Percentiles rank a stretch among this genome's conserved stretches.
Conservation (phyloP, 2,113 vertebrate species). For the Dendrocopos noguchii region DNA sequence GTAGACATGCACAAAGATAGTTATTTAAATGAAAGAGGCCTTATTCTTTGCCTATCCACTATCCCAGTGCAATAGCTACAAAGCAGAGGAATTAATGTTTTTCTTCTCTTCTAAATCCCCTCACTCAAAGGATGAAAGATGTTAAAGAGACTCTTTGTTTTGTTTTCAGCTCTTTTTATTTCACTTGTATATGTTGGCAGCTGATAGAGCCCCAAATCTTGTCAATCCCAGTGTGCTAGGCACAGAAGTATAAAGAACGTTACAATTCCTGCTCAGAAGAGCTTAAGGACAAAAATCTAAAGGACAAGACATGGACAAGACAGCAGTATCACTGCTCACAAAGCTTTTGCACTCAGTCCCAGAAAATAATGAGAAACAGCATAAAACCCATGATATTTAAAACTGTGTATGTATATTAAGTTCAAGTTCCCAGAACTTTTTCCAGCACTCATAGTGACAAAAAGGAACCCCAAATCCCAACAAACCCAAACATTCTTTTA, state of each 20-base stretch:
- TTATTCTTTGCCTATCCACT: slow-evolving; percentile 12
- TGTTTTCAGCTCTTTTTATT: slow-evolving; percentile 36
- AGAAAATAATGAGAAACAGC: not conserved
- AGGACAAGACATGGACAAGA: slow-evolving; percentile 11
- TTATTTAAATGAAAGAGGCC: slow-evolving; percentile 19
- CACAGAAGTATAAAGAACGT: slow-evolving; percentile 4
- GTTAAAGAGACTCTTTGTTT: slow-evolving; percentile 36
- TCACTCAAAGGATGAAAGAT: slow-evolving; percentile 22
- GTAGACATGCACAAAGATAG: not conserved
- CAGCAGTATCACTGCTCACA: not conserved
- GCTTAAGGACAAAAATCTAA: slow-evolving; percentile 32
- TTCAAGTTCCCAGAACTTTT: not conserved
- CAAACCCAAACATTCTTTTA: not conserved
- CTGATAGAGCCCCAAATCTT: slow-evolving; percentile 20
- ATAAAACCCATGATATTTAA: not conserved
- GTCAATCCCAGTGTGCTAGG: slow-evolving; percentile 5
- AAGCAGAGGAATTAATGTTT: slow-evolving; percentile 50
- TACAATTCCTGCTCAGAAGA: slow-evolving; percentile 14
- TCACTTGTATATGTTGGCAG: slow-evolving; percentile 35
- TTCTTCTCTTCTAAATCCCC: slow-evolving; percentile 31
- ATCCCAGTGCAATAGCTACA: slow-evolving; percentile 31
- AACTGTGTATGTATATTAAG: not conserved
- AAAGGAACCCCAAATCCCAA: too few relatives aligned
- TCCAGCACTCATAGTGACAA: not conserved
- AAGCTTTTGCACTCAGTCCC: not conserved